These are phyloP conservation scores for Melanerpes aurifrons DNA, from an alignment of 2,113 vertebrate genomes.

Conservation along the genomic window DNA sequence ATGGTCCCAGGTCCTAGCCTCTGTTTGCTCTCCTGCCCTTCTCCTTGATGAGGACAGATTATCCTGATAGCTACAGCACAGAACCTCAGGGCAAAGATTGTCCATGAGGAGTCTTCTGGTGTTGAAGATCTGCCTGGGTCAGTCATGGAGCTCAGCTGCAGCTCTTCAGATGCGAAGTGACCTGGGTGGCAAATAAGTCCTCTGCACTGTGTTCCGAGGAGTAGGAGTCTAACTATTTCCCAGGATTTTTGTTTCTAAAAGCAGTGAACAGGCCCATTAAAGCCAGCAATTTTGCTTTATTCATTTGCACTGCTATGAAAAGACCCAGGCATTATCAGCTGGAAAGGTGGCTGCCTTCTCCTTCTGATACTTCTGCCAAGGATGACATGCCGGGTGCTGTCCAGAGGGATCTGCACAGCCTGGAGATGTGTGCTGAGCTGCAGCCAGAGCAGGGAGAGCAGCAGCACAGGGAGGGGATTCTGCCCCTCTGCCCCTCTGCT, in stretches of 20 bases:
- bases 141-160: neutral
- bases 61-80: neutral
- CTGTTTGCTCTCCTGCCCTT: neutral
- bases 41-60: neutral
- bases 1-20: rapidly evolving
- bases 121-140: neutral
- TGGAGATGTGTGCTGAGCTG: too few species aligned
- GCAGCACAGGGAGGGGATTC: too few species aligned
- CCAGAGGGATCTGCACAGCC: too few species aligned
- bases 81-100: neutral
- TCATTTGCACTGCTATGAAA: neutral
- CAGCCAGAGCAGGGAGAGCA: too few species aligned
- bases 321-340: neutral
- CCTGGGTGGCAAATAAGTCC: neutral
- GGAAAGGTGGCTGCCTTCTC: neutral
- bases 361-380: neutral
- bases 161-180: neutral
- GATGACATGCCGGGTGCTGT: neutral
- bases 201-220: neutral
- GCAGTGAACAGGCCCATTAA: neutral
- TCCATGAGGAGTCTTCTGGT: neutral
- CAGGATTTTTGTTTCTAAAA: neutral
- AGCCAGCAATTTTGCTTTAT: neutral
- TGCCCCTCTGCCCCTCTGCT: too few species aligned
- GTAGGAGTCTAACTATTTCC: neutral